Conservation (phyloP, 2,113 vertebrate species). For the Picathartes gymnocephalus region DNA sequence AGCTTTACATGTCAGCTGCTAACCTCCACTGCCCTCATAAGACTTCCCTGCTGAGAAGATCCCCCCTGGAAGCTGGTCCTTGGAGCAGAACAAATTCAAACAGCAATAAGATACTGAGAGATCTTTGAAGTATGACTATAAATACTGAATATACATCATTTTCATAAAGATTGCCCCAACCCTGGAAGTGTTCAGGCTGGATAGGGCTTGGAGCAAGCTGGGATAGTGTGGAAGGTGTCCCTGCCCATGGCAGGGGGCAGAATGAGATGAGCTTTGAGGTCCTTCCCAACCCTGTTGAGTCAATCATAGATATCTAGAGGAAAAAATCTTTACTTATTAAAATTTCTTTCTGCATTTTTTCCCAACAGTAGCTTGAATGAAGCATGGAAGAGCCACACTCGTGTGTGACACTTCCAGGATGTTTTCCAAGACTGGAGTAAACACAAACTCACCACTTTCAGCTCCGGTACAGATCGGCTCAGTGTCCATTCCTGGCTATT, state of each 20-base stretch:
- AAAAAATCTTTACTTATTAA: neutral
- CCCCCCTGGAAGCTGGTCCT: neutral
- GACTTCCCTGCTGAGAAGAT: neutral
- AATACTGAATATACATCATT: neutral
- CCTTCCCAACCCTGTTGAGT: neutral
- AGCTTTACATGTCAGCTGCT: neutral
- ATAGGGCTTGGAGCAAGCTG: neutral
- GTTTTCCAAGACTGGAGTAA: neutral
- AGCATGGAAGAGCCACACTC: neutral
- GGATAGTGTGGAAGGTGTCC: neutral
- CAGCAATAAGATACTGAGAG: neutral
- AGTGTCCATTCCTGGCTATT: conserved; percentile 99
- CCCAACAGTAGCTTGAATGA: neutral
- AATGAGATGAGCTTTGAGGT: neutral
- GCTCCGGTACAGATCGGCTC: conserved; percentile 90
- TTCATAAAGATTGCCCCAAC: neutral
- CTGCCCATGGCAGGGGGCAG: neutral
- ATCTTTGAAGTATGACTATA: neutral
- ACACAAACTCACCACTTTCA: conserved; percentile 93
- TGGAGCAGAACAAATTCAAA: neutral
- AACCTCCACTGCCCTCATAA: neutral
- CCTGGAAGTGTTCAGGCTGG: neutral
- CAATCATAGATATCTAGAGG: accelerated
- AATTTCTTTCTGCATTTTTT: accelerated
- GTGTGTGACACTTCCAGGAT: neutral